phyloP scores from a whole-genome alignment of 2,113 vertebrate genomes.

The Cynopterus brachyotis region DNA sequence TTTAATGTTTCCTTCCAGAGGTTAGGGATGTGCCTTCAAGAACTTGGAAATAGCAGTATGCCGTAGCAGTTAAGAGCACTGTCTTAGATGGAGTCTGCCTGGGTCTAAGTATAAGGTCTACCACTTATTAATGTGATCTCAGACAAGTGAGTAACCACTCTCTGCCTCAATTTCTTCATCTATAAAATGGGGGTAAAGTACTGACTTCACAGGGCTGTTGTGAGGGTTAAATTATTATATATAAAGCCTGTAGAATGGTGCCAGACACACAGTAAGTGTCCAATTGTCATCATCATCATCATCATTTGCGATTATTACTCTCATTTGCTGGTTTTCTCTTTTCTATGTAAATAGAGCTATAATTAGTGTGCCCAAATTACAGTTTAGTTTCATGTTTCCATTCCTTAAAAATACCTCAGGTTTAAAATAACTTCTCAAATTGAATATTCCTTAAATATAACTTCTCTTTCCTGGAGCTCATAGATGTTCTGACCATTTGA shows the following conservation, averaged over 20 bases:
- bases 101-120: not conserved
- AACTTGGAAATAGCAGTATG: not conserved
- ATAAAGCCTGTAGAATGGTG: not conserved
- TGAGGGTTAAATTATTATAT: not conserved
- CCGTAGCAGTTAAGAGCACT: not conserved
- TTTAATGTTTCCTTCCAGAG: not conserved
- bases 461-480: not conserved
- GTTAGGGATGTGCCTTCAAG: not conserved
- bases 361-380: not conserved
- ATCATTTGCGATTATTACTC: not conserved
- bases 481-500: not conserved
- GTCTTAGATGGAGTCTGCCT: not conserved
- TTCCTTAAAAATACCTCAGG: not conserved
- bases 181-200: not conserved
- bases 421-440: conserved; percentile 24
- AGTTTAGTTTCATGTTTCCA: not conserved
- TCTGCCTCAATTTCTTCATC: not conserved
- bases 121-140: not conserved
- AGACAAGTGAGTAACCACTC: not conserved
- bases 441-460: conserved; percentile 34
- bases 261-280: not conserved
- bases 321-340: not conserved
- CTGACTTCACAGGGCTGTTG: not conserved
- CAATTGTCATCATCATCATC: not conserved
- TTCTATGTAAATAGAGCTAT: not conserved